Percentiles rank a stretch among this genome's conserved stretches.
These are phyloP conservation scores for Nerophis ophidion DNA, from an alignment of 2,113 vertebrate genomes.

Conservation along the genomic window DNA sequence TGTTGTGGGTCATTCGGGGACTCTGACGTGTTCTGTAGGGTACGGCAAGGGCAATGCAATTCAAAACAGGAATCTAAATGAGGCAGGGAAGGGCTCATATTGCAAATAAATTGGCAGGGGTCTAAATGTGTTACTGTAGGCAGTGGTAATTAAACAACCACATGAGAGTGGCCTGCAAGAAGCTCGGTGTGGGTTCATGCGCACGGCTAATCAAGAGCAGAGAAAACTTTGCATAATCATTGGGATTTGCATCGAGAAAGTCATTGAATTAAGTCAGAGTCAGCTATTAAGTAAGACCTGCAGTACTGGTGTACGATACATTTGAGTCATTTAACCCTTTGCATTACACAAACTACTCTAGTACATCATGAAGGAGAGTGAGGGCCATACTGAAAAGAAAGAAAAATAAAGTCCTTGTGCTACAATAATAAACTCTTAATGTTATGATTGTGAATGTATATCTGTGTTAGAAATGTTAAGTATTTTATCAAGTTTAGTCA, in stretches of 20 bases:
- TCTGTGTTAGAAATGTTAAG: too few species aligned
- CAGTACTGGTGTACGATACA: neutral
- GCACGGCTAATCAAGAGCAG: constrained; percentile 27
- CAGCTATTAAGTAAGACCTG: neutral
- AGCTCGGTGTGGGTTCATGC: constrained; percentile 29
- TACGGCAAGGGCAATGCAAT: constrained; percentile 38
- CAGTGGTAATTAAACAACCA: constrained; percentile 32
- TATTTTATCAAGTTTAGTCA: too few species aligned
- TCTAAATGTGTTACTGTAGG: constrained; percentile 35
- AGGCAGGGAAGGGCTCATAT: constrained; percentile 36
- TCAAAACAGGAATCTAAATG: constrained; percentile 37
- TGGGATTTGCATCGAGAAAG: constrained; percentile 27
- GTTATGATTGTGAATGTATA: too few species aligned
- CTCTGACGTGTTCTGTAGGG: constrained; percentile 35
- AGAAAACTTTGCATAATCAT: constrained; percentile 35
- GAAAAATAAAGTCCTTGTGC: too few species aligned
- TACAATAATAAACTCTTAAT: too few species aligned
- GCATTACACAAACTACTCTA: too few species aligned
- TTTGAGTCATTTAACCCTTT: too few species aligned
- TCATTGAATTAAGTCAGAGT: constrained; percentile 9
- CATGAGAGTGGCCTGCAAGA: constrained; percentile 12
- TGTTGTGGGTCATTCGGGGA: constrained; percentile 18
- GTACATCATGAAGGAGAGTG: too few species aligned
- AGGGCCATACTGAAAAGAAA: too few species aligned
- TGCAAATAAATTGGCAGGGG: constrained; percentile 47